phyloP scores from a whole-genome alignment of 1,140 invertebrate species.

The Listronotus oregonensis region DNA sequence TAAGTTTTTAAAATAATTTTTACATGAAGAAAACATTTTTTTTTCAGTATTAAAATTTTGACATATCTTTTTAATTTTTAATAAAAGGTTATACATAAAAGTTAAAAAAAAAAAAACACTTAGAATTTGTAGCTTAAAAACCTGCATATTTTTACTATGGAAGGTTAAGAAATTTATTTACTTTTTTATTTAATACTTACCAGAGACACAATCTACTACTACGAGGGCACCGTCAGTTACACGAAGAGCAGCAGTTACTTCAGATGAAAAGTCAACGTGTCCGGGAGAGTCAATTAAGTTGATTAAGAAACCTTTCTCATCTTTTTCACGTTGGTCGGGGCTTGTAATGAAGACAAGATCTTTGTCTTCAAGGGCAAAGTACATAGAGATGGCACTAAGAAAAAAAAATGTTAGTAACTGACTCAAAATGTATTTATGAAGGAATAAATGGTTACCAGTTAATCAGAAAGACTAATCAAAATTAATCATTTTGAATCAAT shows the following conservation, averaged over 20 bases:
- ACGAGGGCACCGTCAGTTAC: conserved; percentile 99
- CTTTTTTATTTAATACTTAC: conserved; percentile 63
- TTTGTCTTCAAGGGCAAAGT: conserved; percentile 92
- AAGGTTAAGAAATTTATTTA: no score
- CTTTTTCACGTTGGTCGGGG: conserved; percentile 86
- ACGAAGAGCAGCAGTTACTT: conserved; percentile 97
- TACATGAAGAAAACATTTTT: no score
- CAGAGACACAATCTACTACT: conserved; percentile 99
- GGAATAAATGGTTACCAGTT: not conserved
- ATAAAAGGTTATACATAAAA: no score
- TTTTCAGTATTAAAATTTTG: no score
- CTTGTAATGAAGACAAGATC: conserved; percentile 91
- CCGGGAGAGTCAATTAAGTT: conserved; percentile 99
- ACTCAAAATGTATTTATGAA: no score
- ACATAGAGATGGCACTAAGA: conserved; percentile 95
- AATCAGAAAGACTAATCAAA: conserved; percentile 36
- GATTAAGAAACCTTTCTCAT: conserved; percentile 95
- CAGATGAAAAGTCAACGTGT: conserved; percentile 99
- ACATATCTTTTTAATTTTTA: no score
- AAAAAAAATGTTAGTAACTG: conserved; percentile 5
- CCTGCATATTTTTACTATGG: no score
- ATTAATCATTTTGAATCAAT: conserved; percentile 20
- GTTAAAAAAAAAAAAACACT: no score
- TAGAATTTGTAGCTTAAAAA: no score
- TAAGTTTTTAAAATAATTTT: no score